Evolutionary conservation across 2,113 vertebrate species (phyloP), one percentile per base, ranked within the genome.

Genomic region (Sterrhoptilus dennistouni): DNA sequence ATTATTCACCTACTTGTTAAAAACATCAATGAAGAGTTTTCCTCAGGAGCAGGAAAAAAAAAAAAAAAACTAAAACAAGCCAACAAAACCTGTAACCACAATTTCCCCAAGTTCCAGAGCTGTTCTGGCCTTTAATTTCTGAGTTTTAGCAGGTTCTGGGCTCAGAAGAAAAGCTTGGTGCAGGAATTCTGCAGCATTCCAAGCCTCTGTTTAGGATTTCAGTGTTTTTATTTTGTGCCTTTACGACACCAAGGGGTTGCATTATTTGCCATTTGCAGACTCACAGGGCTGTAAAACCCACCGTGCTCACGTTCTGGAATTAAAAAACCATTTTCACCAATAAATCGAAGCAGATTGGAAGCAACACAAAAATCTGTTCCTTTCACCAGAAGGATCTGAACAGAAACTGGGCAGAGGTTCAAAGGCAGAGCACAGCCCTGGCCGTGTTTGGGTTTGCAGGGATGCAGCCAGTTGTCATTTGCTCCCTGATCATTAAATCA

Each of bases 331-430:
- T 72, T 93, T 76, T 53, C 90, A 75, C 85, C 69, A 68, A 86
- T 78, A 81, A 86, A 59, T 57, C 61, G 35, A 22, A 80, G 83
- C 50, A 70, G 85, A 66, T 85, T 92, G 85, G 95, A 90, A 64
- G 54, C 57, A 35, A 61, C 1, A 83, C n/a, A 76, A 85, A 85
- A 95, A 85, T 66, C 87, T 94, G 76, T 21, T 77, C 36, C 5
- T 71, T 87, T 94, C 8, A 9, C 10, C 68, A 83, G 90, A 31
- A 74, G 66, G 38, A 65, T 63, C 11, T 49, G 50, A 72, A 21
- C 59, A 81, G 87, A 81, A 86, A 88, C 82, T 24, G 71, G 92
- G 93, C 85, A 86, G 1, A 6, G 66, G 87, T 78, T 96, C 93
- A 93, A 88, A 85, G 79, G 54, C 82, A 90, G 75, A 93, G 60